These are phyloP conservation scores for Tupaia tana DNA, from an alignment of 2,113 vertebrate species.

Conservation along the genomic window DNA sequence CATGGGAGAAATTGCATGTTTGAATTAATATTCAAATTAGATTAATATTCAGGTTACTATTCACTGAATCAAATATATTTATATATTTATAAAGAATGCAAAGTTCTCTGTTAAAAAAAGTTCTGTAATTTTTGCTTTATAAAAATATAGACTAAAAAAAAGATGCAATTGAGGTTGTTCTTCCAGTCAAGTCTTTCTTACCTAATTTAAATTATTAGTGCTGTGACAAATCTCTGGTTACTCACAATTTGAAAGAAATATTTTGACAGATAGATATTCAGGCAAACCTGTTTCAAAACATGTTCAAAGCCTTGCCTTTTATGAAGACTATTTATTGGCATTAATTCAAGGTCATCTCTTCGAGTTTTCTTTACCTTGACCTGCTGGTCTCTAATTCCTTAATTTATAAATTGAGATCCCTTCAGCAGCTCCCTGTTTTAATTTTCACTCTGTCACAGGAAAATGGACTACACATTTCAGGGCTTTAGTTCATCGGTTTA, in stretches of 20 bases:
- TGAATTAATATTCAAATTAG: background rate
- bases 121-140: no score
- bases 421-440: background rate
- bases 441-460: background rate
- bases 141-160: no score
- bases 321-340: background rate
- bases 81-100: background rate
- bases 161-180: background rate
- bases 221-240: background rate
- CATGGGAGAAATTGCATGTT: background rate
- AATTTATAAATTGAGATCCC: background rate
- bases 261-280: background rate
- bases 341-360: background rate
- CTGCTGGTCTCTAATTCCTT: background rate
- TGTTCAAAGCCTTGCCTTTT: background rate
- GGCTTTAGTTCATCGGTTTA: background rate
- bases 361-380: background rate
- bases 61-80: background rate
- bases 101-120: no score
- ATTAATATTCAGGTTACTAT: background rate
- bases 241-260: background rate
- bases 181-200: background rate
- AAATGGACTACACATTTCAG: background rate
- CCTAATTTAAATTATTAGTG: background rate
- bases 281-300: background rate